phyloP scores from a whole-genome alignment of 2,797 vertebrate genomes.

The Crocodylus rhombifer region DNA sequence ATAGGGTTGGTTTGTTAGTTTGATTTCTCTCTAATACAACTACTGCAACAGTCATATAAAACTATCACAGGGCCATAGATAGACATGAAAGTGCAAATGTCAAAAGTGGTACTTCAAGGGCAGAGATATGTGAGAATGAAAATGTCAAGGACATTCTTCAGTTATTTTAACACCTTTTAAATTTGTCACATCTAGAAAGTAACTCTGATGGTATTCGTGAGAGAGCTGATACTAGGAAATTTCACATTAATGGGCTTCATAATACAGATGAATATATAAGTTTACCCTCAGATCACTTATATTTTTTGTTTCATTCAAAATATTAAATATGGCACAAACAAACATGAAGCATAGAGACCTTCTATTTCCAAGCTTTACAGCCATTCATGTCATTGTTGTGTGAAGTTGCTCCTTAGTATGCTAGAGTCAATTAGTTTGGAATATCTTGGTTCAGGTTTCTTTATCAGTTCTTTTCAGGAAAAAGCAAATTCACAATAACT shows the following conservation, averaged over 20 bases:
- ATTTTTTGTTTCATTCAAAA: not conserved
- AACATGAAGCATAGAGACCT: not conserved
- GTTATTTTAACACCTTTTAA: not conserved
- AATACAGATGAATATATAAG: not conserved
- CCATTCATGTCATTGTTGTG: not conserved
- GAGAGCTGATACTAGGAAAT: not conserved
- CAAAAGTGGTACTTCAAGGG: conserved; percentile 24
- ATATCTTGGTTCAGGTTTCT: not conserved
- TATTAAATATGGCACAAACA: not conserved
- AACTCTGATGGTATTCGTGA: not conserved
- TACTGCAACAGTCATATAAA: not conserved
- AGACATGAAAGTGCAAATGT: conserved; percentile 5
- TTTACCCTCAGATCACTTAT: not conserved
- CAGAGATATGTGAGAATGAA: conserved; percentile 36
- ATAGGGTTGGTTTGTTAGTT: not conserved
- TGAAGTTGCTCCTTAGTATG: not conserved
- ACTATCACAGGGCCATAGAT: not conserved
- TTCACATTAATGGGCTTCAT: not conserved
- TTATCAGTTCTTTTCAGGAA: not conserved
- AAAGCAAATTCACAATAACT: not conserved
- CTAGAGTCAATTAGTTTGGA: not conserved
- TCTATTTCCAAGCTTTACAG: not conserved
- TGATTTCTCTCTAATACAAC: conserved; percentile 2
- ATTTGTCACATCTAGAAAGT: not conserved
- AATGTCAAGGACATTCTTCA: conserved; percentile 25